phyloP scores from a whole-genome alignment of 2,113 vertebrate genomes.

The Poeciliopsis turrubarensis region DNA sequence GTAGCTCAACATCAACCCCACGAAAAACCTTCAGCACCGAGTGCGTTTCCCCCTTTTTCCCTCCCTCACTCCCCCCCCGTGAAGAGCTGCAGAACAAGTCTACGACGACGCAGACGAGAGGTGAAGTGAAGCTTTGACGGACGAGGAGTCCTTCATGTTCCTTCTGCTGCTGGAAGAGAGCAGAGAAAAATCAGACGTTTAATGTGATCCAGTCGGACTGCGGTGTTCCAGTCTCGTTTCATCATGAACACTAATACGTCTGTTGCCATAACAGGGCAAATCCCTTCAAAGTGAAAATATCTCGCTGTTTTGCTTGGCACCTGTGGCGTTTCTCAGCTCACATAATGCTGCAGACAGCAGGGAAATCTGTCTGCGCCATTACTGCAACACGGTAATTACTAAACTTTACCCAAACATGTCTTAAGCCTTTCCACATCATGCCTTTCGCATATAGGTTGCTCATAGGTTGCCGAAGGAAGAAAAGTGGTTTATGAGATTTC shows the following conservation, averaged over 20 bases:
- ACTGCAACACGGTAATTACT: neutral
- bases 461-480: neutral
- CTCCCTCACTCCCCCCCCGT: neutral
- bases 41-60: constrained; percentile 4
- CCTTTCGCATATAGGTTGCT: neutral
- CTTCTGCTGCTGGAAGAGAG: constrained; percentile 25
- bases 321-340: too few species aligned
- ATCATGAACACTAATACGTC: neutral
- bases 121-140: constrained; percentile 45
- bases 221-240: neutral
- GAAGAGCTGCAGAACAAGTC: constrained; percentile 35
- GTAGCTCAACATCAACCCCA: constrained; percentile 8
- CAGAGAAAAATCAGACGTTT: neutral
- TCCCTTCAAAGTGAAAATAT: neutral
- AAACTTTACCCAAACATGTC: neutral
- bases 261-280: neutral
- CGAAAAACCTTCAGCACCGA: constrained; percentile 10
- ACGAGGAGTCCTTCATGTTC: constrained; percentile 25
- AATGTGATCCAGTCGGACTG: too few species aligned
- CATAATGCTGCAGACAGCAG: neutral
- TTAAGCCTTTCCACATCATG: neutral
- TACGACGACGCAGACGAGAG: constrained; percentile 34
- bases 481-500: neutral
- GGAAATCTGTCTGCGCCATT: neutral
- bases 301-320: neutral